Evolutionary conservation across 2,888 invertebrate species (phyloP).

Genomic region (Eupithecia vulgata): DNA sequence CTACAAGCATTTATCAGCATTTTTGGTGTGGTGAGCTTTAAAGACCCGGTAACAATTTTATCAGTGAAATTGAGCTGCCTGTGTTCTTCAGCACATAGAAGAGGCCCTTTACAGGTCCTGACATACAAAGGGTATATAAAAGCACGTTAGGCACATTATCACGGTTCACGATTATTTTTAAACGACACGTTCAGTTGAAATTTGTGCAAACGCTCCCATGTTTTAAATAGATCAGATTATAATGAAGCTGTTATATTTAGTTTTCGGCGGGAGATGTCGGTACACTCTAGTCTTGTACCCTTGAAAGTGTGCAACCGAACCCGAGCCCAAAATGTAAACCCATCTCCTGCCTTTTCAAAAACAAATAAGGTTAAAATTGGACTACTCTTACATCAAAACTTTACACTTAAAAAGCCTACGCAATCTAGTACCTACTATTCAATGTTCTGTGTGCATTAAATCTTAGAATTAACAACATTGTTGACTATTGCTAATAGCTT

Average conservation of each 20-base stretch:
- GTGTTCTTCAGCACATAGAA: slow-evolving; percentile 1
- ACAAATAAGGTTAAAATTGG: slow-evolving; percentile 44
- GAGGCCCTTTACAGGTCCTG: slow-evolving; percentile 11
- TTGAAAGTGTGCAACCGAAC: not conserved
- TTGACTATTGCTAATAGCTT: slow-evolving; percentile 85
- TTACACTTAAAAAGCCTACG: slow-evolving; percentile 56
- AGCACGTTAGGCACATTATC: slow-evolving; percentile 21
- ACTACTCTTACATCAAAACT: slow-evolving; percentile 46
- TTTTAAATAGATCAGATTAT: slow-evolving; percentile 21
- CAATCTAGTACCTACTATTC: slow-evolving; percentile 63
- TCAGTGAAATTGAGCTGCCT: not conserved
- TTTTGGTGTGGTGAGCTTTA: not conserved
- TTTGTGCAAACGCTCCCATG: slow-evolving; percentile 23
- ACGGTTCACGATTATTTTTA: slow-evolving; percentile 19
- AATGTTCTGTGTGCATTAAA: slow-evolving; percentile 80
- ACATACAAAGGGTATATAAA: slow-evolving; percentile 21
- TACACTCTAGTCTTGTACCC: not conserved
- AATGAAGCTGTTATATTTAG: slow-evolving; percentile 21
- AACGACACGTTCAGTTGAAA: slow-evolving; percentile 14
- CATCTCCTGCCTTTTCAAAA: slow-evolving; percentile 32
- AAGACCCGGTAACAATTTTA: not conserved
- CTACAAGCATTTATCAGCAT: not conserved
- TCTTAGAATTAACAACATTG: slow-evolving; percentile 82
- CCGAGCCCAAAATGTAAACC: not conserved
- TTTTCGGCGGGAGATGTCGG: slow-evolving; percentile 37